Percentiles rank a stretch among this genome's conserved stretches.
Evolutionary conservation across 2,888 invertebrate species (phyloP).

Genomic region (Epinotia brunnichana): DNA sequence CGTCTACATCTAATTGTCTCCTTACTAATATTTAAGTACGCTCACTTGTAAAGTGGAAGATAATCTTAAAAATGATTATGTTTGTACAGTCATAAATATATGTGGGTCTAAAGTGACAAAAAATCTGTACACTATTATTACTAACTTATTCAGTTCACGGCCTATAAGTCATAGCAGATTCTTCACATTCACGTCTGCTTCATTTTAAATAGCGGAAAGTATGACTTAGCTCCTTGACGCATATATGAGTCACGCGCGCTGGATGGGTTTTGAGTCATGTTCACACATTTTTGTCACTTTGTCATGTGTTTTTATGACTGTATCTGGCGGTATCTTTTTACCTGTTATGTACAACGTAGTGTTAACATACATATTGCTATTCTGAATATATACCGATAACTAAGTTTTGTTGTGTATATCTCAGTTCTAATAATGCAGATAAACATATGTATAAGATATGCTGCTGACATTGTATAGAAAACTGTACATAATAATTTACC

Average conservation of each 20-base stretch:
- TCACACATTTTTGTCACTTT: neutral
- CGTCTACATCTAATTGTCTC: constrained; percentile 22
- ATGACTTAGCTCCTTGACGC: neutral
- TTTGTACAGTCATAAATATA: neutral
- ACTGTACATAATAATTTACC: constrained; percentile 16
- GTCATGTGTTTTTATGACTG: neutral
- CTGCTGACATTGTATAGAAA: constrained; percentile 1
- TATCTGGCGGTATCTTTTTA: neutral
- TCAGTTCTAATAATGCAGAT: neutral
- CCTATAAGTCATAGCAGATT: no score
- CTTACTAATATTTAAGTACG: constrained; percentile 35
- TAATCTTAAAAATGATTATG: neutral
- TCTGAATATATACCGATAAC: constrained; percentile 7
- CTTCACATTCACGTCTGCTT: neutral
- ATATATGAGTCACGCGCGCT: neutral
- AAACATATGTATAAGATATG: neutral
- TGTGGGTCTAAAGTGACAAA: neutral
- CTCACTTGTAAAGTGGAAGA: neutral
- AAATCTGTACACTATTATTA: neutral
- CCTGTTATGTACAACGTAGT: constrained; percentile 34
- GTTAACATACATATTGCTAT: constrained; percentile 12
- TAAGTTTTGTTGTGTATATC: constrained; percentile 7
- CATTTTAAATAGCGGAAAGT: neutral
- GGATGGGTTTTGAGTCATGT: neutral
- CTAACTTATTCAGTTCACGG: neutral